Conservation (phyloP, 2,888 invertebrate genomes). For the Caenorhabditis sp. region DNA sequence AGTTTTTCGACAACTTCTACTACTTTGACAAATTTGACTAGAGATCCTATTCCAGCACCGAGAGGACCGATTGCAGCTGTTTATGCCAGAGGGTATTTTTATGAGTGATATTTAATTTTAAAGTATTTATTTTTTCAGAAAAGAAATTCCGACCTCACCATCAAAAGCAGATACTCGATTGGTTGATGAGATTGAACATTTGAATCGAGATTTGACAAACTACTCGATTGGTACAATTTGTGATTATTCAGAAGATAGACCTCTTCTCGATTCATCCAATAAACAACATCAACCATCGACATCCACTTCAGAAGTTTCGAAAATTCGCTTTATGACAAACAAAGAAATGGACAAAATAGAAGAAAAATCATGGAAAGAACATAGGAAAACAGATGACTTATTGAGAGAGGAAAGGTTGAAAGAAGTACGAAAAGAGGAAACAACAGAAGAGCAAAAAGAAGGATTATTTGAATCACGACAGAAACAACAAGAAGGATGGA, state of each 20-base stretch:
- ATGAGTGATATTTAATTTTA: too few relatives aligned
- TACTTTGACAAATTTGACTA: conserved; percentile 20
- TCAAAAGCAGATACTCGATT: conserved; percentile 21
- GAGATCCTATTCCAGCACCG: conserved; percentile 23
- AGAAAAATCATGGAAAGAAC: conserved; percentile 47
- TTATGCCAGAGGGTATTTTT: conserved; percentile 39
- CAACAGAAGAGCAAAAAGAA: conserved; percentile 21
- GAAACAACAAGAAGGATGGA: conserved; percentile 45
- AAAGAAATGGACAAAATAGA: conserved; percentile 43
- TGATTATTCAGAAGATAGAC: conserved; percentile 52
- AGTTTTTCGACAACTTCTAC: conserved; percentile 7
- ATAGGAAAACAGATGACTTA: conserved; percentile 34
- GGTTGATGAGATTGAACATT: conserved; percentile 41
- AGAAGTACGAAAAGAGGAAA: conserved; percentile 24
- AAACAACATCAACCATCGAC: neutral
- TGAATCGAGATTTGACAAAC: conserved; percentile 54
- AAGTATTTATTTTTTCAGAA: conserved; percentile 7
- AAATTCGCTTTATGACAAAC: conserved; percentile 45
- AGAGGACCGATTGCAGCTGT: conserved; percentile 40
- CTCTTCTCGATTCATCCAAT: conserved; percentile 34
- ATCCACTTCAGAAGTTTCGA: conserved; percentile 11
- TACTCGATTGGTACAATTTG: conserved; percentile 49
- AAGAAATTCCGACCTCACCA: conserved; percentile 29
- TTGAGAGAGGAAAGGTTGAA: conserved; percentile 34
- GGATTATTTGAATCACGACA: neutral